Evolutionary conservation across 1,140 invertebrate species (phyloP).

Genomic region (Homarus americanus): DNA sequence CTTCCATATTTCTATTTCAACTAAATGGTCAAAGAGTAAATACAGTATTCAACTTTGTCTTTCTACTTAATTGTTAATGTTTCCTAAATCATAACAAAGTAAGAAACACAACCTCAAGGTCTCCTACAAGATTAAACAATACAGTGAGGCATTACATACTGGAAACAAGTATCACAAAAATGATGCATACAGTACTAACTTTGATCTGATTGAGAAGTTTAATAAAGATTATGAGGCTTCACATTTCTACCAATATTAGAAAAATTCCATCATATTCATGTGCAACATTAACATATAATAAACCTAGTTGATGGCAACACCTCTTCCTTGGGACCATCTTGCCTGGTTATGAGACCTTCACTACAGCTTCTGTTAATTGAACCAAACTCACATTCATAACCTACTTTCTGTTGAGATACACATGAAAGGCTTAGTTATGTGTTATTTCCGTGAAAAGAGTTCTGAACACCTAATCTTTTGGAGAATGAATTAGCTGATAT

Average conservation of each 20-base stretch:
- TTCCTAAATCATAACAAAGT: not conserved
- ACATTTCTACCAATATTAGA: not conserved
- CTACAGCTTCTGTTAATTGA: not conserved
- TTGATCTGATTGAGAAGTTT: not conserved
- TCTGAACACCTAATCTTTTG: not conserved
- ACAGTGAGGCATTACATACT: not conserved
- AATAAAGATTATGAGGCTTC: not conserved
- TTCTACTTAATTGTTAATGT: not conserved
- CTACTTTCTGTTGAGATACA: not conserved
- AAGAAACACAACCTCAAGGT: not conserved
- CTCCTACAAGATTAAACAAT: not conserved
- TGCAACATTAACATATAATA: not conserved
- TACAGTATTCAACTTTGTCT: no score
- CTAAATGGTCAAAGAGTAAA: not conserved
- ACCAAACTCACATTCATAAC: slow-evolving; percentile 9
- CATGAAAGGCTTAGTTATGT: not conserved
- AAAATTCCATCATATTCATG: not conserved
- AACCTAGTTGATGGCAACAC: not conserved
- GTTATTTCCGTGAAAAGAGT: not conserved
- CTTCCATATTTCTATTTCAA: not conserved
- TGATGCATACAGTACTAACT: not conserved
- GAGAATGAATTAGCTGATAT: not conserved
- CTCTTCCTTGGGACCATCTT: not conserved
- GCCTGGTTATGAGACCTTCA: not conserved
- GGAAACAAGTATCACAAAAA: not conserved